Conservation (phyloP, 2,797 vertebrate species). For the Protonibea diacanthus region DNA sequence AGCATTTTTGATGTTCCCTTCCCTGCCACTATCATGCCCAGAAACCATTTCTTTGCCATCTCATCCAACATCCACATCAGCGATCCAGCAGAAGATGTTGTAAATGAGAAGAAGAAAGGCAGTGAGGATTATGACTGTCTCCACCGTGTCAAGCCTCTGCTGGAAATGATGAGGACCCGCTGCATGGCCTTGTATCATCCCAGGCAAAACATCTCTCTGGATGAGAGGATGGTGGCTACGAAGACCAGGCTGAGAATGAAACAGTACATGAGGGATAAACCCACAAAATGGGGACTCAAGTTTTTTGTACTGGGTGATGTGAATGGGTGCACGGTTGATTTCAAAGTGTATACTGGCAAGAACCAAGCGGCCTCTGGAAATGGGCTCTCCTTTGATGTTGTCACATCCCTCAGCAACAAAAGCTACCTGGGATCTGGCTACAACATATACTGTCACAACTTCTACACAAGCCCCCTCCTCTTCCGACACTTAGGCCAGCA, state of each 20-base stretch:
- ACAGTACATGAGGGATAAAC: neutral
- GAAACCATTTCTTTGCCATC: neutral
- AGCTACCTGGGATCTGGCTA: neutral
- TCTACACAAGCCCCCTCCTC: neutral
- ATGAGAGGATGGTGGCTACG: constrained; percentile 1
- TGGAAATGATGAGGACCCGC: neutral
- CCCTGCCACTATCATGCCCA: neutral
- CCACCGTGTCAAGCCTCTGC: neutral
- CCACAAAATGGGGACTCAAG: neutral
- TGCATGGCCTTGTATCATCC: neutral
- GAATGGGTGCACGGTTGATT: neutral
- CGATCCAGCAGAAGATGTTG: too few relatives aligned
- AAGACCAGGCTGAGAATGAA: neutral
- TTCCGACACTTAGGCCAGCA: neutral
- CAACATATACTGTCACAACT: neutral
- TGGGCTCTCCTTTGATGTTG: too few relatives aligned
- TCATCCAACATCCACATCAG: neutral
- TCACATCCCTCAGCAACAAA: neutral
- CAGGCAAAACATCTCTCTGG: neutral
- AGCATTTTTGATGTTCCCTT: neutral
- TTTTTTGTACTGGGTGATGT: neutral
- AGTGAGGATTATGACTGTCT: neutral
- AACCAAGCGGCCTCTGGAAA: neutral
- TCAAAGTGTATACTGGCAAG: neutral
- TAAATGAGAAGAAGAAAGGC: too few relatives aligned